Evolutionary conservation across 2,113 vertebrate species (phyloP).

Genomic region (Coturnix japonica): DNA sequence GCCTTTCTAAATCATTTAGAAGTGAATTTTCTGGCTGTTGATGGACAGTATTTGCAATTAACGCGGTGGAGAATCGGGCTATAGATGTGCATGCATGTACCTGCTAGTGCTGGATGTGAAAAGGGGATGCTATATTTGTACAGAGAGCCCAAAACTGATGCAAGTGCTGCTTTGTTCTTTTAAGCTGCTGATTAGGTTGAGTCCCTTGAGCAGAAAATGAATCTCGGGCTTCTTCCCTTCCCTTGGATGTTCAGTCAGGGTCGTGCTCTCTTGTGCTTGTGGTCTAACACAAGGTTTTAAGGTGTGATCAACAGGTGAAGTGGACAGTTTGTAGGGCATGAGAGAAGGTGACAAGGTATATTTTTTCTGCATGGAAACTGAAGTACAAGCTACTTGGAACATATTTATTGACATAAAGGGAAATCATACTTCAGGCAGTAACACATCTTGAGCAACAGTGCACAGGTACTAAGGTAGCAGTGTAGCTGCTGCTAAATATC

Average conservation of each 20-base stretch:
- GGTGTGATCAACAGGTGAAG: not conserved
- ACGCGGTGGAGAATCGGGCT: not conserved
- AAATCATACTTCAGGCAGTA: not conserved
- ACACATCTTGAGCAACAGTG: not conserved
- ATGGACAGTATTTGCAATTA: not conserved
- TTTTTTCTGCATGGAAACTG: not conserved
- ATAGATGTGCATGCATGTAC: fast-evolving
- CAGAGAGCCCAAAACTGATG: not conserved
- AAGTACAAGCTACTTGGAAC: not conserved
- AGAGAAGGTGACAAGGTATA: not conserved
- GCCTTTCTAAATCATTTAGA: not conserved
- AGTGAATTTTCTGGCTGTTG: not conserved
- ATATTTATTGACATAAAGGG: not conserved
- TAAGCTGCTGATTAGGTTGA: not conserved
- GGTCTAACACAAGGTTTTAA: fast-evolving
- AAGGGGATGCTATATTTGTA: no score
- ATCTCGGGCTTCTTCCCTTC: not conserved
- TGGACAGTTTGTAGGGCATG: not conserved
- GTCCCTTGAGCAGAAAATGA: not conserved
- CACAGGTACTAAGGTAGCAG: not conserved
- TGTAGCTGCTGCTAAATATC: not conserved
- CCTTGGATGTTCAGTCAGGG: not conserved
- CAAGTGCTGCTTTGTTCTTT: fast-evolving
- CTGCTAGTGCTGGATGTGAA: no score
- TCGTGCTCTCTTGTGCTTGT: fast-evolving